These are phyloP conservation scores for Drosophila peninsularis DNA, from an alignment of 2,888 invertebrate genomes.

Conservation along the genomic window DNA sequence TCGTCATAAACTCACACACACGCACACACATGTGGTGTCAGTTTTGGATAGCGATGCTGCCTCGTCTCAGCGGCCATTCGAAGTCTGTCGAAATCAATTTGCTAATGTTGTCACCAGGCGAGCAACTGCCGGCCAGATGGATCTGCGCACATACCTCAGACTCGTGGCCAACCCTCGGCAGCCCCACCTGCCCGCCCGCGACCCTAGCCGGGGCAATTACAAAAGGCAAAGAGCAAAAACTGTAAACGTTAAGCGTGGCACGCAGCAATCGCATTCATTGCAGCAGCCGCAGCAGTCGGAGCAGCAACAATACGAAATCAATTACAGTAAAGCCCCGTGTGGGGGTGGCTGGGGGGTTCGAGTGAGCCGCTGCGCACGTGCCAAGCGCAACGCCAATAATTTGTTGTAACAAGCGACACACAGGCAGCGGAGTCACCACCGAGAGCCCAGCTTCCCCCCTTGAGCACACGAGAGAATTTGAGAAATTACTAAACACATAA, in stretches of 20 bases:
- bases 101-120: conserved; percentile 68
- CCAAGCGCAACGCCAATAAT: conserved; percentile 73
- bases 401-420: conserved; percentile 74
- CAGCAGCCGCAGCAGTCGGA: conserved; percentile 8
- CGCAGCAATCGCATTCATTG: conserved; percentile 78
- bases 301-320: conserved; percentile 67
- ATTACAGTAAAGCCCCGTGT: conserved; percentile 66
- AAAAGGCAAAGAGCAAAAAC: conserved; percentile 65
- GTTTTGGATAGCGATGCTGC: conserved; percentile 25
- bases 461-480: conserved; percentile 38
- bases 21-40: conserved; percentile 17
- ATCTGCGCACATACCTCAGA: conserved; percentile 12
- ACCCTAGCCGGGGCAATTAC: conserved; percentile 44
- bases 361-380: conserved; percentile 60
- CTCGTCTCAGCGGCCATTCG: conserved; percentile 25
- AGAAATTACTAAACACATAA: conserved; percentile 58
- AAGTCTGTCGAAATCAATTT: conserved; percentile 61
- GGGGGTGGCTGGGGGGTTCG: conserved; percentile 17
- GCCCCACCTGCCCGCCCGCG: not conserved
- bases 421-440: conserved; percentile 62
- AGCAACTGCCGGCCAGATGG: conserved; percentile 8
- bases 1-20: conserved; percentile 2
- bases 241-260: conserved; percentile 58
- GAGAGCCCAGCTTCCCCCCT: conserved; percentile 1
- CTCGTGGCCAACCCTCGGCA: not conserved